Evolutionary conservation across 2,888 invertebrate genomes (phyloP).

Genomic region (Chamaedrilus cognettii): DNA sequence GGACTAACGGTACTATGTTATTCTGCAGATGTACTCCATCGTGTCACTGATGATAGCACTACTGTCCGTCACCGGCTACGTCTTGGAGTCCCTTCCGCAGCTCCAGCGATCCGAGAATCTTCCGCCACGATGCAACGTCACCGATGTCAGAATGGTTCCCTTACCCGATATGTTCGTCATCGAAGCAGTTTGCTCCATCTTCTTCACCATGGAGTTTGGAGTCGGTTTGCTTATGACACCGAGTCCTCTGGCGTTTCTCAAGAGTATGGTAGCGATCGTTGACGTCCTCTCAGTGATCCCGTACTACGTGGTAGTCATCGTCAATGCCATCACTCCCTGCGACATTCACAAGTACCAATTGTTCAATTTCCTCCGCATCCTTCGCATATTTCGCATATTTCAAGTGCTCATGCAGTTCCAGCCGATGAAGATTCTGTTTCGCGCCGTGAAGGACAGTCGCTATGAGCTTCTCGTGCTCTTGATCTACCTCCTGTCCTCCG

Average conservation of each 20-base stretch:
- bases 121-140: too few species aligned
- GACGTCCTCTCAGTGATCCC: conserved; percentile 27
- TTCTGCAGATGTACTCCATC: background rate
- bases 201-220: conserved; percentile 25
- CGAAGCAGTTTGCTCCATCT: conserved; percentile 18
- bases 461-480: conserved; percentile 31
- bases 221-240: conserved; percentile 1
- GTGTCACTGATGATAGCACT: background rate
- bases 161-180: too few species aligned
- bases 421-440: conserved; percentile 28
- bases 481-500: conserved; percentile 29
- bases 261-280: conserved; percentile 22
- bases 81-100: too few species aligned
- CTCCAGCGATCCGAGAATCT: too few species aligned
- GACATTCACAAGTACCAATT: conserved; percentile 17
- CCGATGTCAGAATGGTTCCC: too few species aligned
- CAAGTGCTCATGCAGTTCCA: conserved; percentile 31
- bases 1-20: too few species aligned
- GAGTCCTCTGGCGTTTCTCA: conserved; percentile 14
- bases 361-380: conserved; percentile 17
- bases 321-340: conserved; percentile 2
- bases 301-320: background rate
- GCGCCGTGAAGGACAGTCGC: conserved; percentile 26
- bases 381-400: conserved; percentile 30
- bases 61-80: background rate